These are phyloP conservation scores for Drosophila ustulata DNA, from an alignment of 2,888 invertebrate genomes.

Conservation along the genomic window DNA sequence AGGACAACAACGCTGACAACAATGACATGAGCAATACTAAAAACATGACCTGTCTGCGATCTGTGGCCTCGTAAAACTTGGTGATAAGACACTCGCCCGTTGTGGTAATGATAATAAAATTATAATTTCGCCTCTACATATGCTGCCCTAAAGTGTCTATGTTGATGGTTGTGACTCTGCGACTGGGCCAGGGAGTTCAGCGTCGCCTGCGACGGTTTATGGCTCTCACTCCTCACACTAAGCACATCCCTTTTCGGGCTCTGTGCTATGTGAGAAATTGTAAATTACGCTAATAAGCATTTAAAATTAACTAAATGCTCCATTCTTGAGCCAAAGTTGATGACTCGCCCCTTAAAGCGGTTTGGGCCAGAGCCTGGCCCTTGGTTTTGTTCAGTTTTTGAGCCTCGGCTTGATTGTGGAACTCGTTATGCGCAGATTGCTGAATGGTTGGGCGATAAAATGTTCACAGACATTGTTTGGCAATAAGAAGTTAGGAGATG, in stretches of 20 bases:
- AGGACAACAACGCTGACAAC: constrained; percentile 31
- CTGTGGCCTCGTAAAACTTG: constrained; percentile 79
- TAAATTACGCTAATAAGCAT: constrained; percentile 78
- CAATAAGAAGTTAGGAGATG: constrained; percentile 59
- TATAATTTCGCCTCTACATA: constrained; percentile 80
- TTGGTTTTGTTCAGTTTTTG: neutral
- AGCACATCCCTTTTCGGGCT: constrained; percentile 37
- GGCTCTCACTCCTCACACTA: neutral
- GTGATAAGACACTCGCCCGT: constrained; percentile 74
- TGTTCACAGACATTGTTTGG: constrained; percentile 36
- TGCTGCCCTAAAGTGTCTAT: constrained; percentile 52
- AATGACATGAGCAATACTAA: constrained; percentile 21
- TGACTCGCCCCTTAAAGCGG: constrained; percentile 42
- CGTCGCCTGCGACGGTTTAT: constrained; percentile 20
- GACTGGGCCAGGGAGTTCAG: constrained; percentile 3
- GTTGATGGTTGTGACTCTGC: constrained; percentile 21
- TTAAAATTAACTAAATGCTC: constrained; percentile 80
- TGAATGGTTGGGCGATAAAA: constrained; percentile 48
- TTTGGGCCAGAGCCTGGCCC: neutral
- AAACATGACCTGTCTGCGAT: constrained; percentile 65
- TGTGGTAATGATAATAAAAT: constrained; percentile 83
- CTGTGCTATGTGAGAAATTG: constrained; percentile 61
- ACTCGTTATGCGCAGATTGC: constrained; percentile 1
- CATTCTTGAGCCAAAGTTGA: constrained; percentile 62
- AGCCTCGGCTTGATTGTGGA: constrained; percentile 5